Conservation (phyloP, 2,113 vertebrate genomes). For the Clupea harengus region DNA sequence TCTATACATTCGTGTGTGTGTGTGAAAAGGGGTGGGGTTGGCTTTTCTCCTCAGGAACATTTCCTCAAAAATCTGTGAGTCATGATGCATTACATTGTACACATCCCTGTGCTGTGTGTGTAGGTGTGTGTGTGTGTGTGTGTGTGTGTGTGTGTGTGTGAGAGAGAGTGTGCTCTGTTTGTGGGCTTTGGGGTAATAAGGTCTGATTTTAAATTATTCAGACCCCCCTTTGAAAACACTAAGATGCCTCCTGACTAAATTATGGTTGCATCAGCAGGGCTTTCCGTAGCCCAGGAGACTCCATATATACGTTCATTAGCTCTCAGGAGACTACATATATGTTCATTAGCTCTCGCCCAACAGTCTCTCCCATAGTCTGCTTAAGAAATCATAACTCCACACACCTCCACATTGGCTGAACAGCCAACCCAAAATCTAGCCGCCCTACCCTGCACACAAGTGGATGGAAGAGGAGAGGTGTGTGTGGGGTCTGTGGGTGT, state of each 20-base stretch:
- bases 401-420: no score
- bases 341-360: no score
- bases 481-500: no score
- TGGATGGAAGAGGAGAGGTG: no score
- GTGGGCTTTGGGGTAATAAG: conserved; percentile 50
- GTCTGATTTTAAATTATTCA: conserved; percentile 72
- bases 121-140: no score
- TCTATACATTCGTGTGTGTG: background rate
- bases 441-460: no score
- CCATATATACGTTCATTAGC: no score
- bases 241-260: conserved; percentile 34
- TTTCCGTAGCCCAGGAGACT: background rate
- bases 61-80: conserved; percentile 55
- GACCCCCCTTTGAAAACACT: conserved; percentile 44
- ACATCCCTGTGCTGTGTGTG: conserved; percentile 23
- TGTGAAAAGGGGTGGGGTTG: conserved; percentile 53
- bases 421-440: no score
- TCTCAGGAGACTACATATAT: no score
- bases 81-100: conserved; percentile 69
- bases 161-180: conserved; percentile 48
- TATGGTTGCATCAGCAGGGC: conserved; percentile 34
- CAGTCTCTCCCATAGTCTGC: no score
- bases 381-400: no score
- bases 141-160: no score
- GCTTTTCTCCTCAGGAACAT: conserved; percentile 51